These are phyloP conservation scores for Lates japonicus DNA, from an alignment of 2,797 vertebrate species.

Conservation along the genomic window DNA sequence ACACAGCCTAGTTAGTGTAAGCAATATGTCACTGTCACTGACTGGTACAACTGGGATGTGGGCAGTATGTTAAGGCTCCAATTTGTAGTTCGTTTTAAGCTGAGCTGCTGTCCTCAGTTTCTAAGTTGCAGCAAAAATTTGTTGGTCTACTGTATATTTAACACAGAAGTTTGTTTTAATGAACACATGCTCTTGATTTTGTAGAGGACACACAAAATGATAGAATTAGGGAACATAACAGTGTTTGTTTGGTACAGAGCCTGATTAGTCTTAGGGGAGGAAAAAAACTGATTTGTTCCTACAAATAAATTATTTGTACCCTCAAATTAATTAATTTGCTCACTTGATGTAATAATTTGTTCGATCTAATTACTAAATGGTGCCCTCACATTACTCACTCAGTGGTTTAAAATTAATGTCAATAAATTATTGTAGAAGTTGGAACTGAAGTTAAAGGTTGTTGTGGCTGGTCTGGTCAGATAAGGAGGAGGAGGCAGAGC, in stretches of 20 bases:
- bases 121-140: background rate
- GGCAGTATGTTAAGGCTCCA: background rate
- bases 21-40: slow-evolving; percentile 31
- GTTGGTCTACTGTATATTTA: background rate
- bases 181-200: background rate
- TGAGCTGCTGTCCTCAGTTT: too few species aligned
- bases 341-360: background rate
- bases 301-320: background rate
- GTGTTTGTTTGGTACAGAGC: background rate
- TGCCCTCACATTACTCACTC: background rate
- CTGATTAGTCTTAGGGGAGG: slow-evolving; percentile 1
- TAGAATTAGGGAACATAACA: background rate
- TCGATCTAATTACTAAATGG: background rate
- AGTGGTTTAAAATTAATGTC: background rate
- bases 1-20: slow-evolving; percentile 52
- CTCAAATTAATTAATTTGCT: background rate
- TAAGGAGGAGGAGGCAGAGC: background rate
- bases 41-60: slow-evolving; percentile 26
- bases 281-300: background rate
- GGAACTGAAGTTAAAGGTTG: background rate
- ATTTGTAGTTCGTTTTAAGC: slow-evolving; percentile 10
- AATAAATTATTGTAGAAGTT: too few species aligned
- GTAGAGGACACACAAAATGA: background rate
- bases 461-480: background rate
- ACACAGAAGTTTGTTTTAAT: background rate